Percentiles rank a stretch among this genome's conserved stretches.
Conservation (phyloP, 1,140 invertebrate genomes). For the Scylla paramamosain region DNA sequence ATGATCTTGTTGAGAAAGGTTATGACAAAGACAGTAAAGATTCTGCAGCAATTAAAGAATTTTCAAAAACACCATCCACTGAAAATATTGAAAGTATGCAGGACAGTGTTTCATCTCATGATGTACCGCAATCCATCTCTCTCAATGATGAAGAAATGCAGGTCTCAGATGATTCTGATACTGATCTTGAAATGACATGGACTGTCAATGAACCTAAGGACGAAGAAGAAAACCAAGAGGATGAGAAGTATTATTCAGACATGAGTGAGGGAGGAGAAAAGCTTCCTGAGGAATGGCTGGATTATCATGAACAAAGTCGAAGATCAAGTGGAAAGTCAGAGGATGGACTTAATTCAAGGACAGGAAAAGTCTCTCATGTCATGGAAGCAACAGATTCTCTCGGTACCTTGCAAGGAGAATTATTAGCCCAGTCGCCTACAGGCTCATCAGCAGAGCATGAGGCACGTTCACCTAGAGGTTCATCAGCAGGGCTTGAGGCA, state of each 20-base stretch:
- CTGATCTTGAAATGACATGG: not conserved
- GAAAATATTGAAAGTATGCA: too few relatives aligned
- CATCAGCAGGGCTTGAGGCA: not conserved
- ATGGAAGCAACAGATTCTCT: too few relatives aligned
- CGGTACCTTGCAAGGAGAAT: not conserved
- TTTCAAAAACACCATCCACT: too few relatives aligned
- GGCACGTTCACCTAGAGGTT: not conserved
- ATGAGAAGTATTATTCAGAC: not conserved
- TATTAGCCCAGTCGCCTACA: not conserved
- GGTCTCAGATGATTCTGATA: not conserved
- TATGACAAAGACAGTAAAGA: not conserved
- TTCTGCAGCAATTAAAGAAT: not conserved
- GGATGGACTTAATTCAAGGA: too few relatives aligned
- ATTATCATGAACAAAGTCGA: not conserved
- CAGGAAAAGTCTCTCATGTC: too few relatives aligned
- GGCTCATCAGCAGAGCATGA: not conserved
- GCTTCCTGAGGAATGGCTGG: slow-evolving; percentile 17
- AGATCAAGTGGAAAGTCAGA: not conserved
- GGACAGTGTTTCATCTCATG: not conserved
- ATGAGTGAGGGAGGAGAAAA: too few relatives aligned
- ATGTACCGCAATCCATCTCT: not conserved
- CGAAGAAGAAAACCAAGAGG: not conserved
- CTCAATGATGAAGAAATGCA: slow-evolving; percentile 16
- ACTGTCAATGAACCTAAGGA: not conserved
- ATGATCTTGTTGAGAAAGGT: not conserved